These are phyloP conservation scores for Cheilosia urbana DNA, from an alignment of 2,888 invertebrate genomes.

Conservation along the genomic window DNA sequence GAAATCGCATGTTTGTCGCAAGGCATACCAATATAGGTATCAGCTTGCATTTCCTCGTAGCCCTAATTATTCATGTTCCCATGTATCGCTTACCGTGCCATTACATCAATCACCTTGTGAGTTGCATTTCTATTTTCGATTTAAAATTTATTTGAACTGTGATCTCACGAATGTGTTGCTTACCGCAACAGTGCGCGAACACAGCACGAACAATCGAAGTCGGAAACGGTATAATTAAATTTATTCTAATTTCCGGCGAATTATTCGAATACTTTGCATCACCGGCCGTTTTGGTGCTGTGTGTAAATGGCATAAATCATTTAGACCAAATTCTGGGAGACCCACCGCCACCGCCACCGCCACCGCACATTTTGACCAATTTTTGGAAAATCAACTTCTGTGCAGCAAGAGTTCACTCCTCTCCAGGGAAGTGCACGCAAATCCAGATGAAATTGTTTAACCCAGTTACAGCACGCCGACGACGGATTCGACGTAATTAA, in stretches of 20 bases:
- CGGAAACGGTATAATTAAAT: conserved; percentile 65
- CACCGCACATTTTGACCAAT: conserved; percentile 8
- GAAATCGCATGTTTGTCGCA: conserved; percentile 25
- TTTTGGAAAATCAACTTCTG: conserved; percentile 10
- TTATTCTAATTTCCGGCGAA: conserved; percentile 71
- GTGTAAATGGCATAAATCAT: conserved; percentile 2
- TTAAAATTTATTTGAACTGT: conserved; percentile 44
- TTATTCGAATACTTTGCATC: conserved; percentile 51
- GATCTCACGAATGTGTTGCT: conserved; percentile 44
- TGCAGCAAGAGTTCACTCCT: neutral
- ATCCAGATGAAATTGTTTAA: conserved; percentile 51
- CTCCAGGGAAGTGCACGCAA: neutral
- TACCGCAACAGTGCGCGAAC: neutral
- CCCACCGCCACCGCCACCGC: too few relatives aligned
- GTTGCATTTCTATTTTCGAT: conserved; percentile 64
- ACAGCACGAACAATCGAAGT: conserved; percentile 24
- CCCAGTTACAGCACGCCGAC: conserved; percentile 55
- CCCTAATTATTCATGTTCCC: conserved; percentile 69
- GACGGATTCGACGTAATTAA: conserved; percentile 45
- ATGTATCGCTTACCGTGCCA: conserved; percentile 27
- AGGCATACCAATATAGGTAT: conserved; percentile 38
- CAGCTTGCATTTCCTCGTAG: conserved; percentile 63
- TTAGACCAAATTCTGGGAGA: conserved; percentile 4
- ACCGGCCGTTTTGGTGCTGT: neutral
- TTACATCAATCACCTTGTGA: conserved; percentile 12